Percentiles rank a stretch among this genome's conserved stretches.
Evolutionary conservation across 2,113 vertebrate genomes (phyloP).

Genomic region (Columbina picui): DNA sequence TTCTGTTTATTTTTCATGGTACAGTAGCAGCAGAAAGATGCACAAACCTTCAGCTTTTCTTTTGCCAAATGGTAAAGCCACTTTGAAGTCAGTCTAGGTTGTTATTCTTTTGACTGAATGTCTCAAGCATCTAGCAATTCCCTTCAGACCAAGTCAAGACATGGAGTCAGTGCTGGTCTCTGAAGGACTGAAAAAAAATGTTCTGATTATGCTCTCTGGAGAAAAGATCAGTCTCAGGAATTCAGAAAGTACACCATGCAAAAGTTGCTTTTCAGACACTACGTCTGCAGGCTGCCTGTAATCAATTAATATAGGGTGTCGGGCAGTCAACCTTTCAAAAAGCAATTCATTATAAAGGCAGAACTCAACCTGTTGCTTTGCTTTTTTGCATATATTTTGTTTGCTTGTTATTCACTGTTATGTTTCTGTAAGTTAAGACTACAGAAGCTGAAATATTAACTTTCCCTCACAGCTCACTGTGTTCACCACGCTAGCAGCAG

Average conservation of each 20-base stretch:
- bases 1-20: background rate
- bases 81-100: background rate
- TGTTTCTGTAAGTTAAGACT: background rate
- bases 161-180: background rate
- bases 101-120: background rate
- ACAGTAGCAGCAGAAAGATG: background rate
- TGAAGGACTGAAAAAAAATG: background rate
- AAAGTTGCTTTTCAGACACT: slow-evolving; percentile 8
- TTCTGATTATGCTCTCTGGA: slow-evolving; percentile 11
- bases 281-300: background rate
- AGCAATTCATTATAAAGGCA: background rate
- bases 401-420: background rate
- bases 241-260: background rate
- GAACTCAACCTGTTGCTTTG: background rate
- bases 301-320: background rate
- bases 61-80: background rate
- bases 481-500: background rate
- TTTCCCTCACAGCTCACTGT: background rate
- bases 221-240: slow-evolving; percentile 7
- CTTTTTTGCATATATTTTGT: background rate
- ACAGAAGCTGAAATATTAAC: background rate
- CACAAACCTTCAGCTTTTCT: background rate
- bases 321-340: background rate
- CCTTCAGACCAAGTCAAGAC: slow-evolving; percentile 16
- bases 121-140: slow-evolving; percentile 31